Evolutionary conservation across 2,113 vertebrate genomes (phyloP), one percentile per base, ranked within the genome.

Genomic region (Platanista minor): DNA sequence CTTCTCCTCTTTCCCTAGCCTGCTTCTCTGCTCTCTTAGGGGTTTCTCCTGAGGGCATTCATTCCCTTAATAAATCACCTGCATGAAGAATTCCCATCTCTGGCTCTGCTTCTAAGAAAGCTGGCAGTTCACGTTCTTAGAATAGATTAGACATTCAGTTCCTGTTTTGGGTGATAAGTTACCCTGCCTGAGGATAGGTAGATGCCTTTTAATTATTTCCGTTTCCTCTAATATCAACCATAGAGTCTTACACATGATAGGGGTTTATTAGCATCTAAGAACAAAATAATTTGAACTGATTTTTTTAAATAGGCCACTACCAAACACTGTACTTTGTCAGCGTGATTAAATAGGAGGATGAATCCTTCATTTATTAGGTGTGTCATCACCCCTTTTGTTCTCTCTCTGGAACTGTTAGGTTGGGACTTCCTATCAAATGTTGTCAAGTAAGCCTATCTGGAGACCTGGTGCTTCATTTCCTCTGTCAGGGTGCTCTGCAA

Each of bases 231-330:
- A 21, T 69, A 69, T 29, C 25, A 67, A 27, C n/a, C 43, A 18
- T 39, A 75, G 36, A 61, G 49, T 25, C 93, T 87, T 85, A 59
- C 18, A 14, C 54, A 9, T 4, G 61, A 62, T 31, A 87, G 18
- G 57, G 72, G 25, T 36, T 87, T 69, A 7, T 10, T 88, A 67
- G 59, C n/a, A 18, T 89, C 72, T 78, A 89, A 88, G 78, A 83
- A 41, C 64, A 89, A 83, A 91, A 41, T 57, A 13, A 89, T 86
- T 33, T 62, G 61, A 89, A 59, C 15, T 74, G 49, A 78, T 27
- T 64, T 87, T 49, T 49, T 5, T 10, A 95, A 86, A 20, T 25
- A 81, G 69, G 18, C 49, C 62, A 46, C 27, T 54, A 62, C 9
- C 75, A 57, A 67, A 64, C 17, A 29, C 33, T 43, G 66, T 80